These are phyloP conservation scores for Ranitomeya imitator DNA, from an alignment of 2,113 vertebrate genomes.

Conservation along the genomic window DNA sequence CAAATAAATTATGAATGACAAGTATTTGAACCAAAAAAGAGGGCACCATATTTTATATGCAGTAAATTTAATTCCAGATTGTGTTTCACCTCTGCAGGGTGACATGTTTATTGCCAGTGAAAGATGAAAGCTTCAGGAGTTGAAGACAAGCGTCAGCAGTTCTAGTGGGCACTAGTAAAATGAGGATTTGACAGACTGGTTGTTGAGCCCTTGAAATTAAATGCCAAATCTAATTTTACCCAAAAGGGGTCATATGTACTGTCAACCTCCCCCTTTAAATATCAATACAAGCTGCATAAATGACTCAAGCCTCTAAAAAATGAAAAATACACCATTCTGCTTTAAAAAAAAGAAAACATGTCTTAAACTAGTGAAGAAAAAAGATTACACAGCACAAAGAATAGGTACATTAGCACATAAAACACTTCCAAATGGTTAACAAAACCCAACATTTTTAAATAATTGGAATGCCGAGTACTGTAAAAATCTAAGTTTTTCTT, in stretches of 20 bases:
- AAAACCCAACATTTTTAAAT: constrained; percentile 12
- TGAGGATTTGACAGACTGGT: constrained; percentile 81
- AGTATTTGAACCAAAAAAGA: constrained; percentile 98
- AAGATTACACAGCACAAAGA: background rate
- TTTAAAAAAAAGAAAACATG: background rate
- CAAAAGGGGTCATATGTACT: constrained; percentile 78
- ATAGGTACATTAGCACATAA: background rate
- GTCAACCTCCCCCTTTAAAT: constrained; percentile 66
- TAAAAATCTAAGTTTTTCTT: background rate
- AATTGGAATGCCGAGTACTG: background rate
- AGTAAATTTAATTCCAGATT: constrained; percentile 99
- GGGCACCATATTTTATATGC: constrained; percentile 96
- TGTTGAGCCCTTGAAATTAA: constrained; percentile 80
- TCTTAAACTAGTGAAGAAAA: background rate
- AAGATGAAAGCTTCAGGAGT: constrained; percentile 83
- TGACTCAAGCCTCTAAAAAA: constrained; percentile 61
- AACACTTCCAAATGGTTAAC: background rate
- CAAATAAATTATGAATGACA: constrained; percentile 98
- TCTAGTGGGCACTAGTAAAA: constrained; percentile 80
- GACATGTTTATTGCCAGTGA: constrained; percentile 94
- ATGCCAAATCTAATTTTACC: constrained; percentile 85
- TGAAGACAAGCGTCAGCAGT: constrained; percentile 81
- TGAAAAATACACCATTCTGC: constrained; percentile 6
- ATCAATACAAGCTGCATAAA: constrained; percentile 74
- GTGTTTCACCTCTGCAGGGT: constrained; percentile 86